Base-by-base conservation (phyloP, 2,797 vertebrate genomes). In the Sebastes minor region DNA sequence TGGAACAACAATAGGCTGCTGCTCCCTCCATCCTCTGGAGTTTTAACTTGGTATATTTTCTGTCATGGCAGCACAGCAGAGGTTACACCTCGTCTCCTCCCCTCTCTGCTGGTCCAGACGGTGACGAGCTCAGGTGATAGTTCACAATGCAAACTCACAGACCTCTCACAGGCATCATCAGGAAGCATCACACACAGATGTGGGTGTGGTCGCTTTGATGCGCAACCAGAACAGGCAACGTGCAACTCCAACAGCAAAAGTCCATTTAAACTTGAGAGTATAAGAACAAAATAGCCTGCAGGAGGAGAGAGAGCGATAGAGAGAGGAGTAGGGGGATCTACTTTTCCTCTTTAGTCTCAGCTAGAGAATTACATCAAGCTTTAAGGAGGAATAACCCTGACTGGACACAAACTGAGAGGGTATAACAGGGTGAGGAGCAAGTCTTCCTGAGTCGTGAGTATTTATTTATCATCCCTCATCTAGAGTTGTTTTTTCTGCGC, bases 41-140 rank as follows among this genome's bases (percentile, higher is more conserved):
- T 42, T 16, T 25, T 1, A 35, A 28, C 8, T 18, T 38, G 72
- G 10, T 8, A 3, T 59, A 0, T 38, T 59, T 53, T 2, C 4
- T 7, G 27, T 5, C 49, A 32, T 32, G 91, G 83, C 84, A 84
- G 71, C 77, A 13, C 13, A 75, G 0, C 6, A 80, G 74, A 73
- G 84, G 94, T 95, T 94, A 94, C 95, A 16, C 4, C 3, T 42
- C 49, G 75, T 86, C 92, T 85, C 90, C 89, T 85, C 91, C 42
- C 90, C 76, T 68, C 4, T 11, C 33, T 55, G 80, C 82, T 72
- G 89, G 74, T 38, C 82, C 92, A 91, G 89, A 93, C 86, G 56
- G 83, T 95, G 96, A 95, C 94, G 94, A 90, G 89, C 94, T 94
- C 96, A 95, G 96, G 95, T 96, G 95, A 94, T 79, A 85, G 93